Evolutionary conservation across 2,888 invertebrate genomes (phyloP), one percentile per base, ranked within the genome.

Genomic region (Hypomecis punctinalis): DNA sequence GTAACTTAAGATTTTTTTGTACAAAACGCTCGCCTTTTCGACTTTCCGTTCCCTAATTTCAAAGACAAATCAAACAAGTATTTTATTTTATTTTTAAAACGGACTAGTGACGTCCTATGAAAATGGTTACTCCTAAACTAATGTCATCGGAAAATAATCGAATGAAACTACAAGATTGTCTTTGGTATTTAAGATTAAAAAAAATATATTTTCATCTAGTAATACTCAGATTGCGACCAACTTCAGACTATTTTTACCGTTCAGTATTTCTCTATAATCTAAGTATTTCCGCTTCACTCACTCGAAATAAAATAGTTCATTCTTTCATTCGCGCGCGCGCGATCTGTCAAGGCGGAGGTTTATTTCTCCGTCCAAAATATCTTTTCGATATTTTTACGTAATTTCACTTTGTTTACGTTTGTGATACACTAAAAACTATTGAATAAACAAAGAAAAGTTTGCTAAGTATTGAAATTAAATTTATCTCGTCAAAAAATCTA

Each of bases 1-100:
- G 58, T 57, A 66, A 42, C 61, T 53, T 77, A 47, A 79, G 70
- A 74, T 81, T 81, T 81, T 81, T 85, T 82, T 80, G 70, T 76
- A 77, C 75, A 76, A 84, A 87, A 85, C 80, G 82, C 81, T 84
- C 74, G 74, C 79, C 80, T 81, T 80, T 80, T 74, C 71, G 73
- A 77, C 76, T 75, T 67, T 68, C 74, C 73, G 78, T 77, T 68
- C 75, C 71, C 77, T 77, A 76, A 74, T 72, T 63, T 74, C 86
- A 88, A 84, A 86, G 85, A 85, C 86, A 82, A 81, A 65, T 70
- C 48, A 68, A 61, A 45, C 64, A 62, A 59, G 33, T 51, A 57
- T 66, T 63, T 61, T 54, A 6, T 64, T 58, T 35, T 42, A 56
- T 64, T 49, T 55, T 55, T 49, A n/a, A 47, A 23, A 23, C 23